Evolutionary conservation across 1,140 invertebrate species (phyloP), one percentile per base, ranked within the genome.

Genomic region (Formica selysi): DNA sequence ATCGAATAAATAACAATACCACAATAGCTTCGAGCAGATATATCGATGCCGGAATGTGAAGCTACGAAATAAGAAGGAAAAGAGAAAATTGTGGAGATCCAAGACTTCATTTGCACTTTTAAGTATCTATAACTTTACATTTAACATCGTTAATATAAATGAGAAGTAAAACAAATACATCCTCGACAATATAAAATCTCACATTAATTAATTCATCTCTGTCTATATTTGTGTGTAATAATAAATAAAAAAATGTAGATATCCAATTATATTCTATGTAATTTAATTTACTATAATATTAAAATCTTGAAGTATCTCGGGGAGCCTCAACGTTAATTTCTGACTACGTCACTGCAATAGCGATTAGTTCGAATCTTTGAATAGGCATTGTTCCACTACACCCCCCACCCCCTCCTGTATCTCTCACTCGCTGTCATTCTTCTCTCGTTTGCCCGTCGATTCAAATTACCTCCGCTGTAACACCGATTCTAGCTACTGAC

Each of bases 1-100:
- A 26, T 87, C 87, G 81, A 88, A 92, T 91, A 88, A 92, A 91
- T 91, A 86, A 81, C 89, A 90, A 88, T 92, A 91, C 76, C 87
- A 87, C 87, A 89, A 89, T 87, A 68, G 65, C 73, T 26, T 73
- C 16, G n/a, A 29, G 41, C 80, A 44, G 59, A 38, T 32, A 32
- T 29, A 44, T n/a, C 48, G 11, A 51, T 16, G 3, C 0, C 36
- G 8, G 65, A 22, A 16, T 16, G n/a, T 22, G 13, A 3, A 81
- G 51, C 11, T 29, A 13, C 1, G 1, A 26, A 51, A 10, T 0
- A 13, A n/a, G 54, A 32, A 38, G 10, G 8, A 1, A 10, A 73
- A 59, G 29, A n/a, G 16, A 81, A 19, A n/a, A 3, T 32, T 70
- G 19, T 26, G 10, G 0, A 1, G 6, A 36, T 36, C 10, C 51